These are phyloP conservation scores for Drosophila infuscata DNA, from an alignment of 2,888 invertebrate species.

Conservation along the genomic window DNA sequence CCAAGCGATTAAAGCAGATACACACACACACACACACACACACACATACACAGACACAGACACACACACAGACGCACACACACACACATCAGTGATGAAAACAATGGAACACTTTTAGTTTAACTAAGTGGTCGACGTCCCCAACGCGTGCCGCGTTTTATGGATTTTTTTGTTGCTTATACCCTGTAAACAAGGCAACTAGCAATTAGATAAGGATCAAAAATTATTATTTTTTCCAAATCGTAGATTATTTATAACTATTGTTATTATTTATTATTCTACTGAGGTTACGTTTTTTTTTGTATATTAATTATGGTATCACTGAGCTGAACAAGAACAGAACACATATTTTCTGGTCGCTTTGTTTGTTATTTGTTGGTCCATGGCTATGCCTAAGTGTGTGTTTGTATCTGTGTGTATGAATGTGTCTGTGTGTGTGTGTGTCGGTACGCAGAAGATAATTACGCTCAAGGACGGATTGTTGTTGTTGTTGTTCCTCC, in stretches of 20 bases:
- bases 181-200: conserved; percentile 30
- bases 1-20: conserved; percentile 36
- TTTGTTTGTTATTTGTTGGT: conserved; percentile 37
- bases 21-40: conserved; percentile 26
- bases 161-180: conserved; percentile 11
- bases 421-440: conserved; percentile 23
- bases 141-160: conserved; percentile 19
- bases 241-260: neutral
- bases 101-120: conserved; percentile 61
- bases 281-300: neutral
- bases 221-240: neutral
- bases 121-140: conserved; percentile 54
- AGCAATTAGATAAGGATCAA: neutral
- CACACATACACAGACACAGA: conserved; percentile 5
- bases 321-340: too few species aligned
- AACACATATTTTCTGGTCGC: neutral
- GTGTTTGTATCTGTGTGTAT: conserved; percentile 10
- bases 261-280: neutral
- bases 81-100: conserved; percentile 32
- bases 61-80: neutral
- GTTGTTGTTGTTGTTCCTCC: conserved; percentile 11
- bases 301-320: neutral
- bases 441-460: conserved; percentile 48
- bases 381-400: conserved; percentile 11
- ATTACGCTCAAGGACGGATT: conserved; percentile 62